These are phyloP conservation scores for Teleopsis dalmanni DNA, from an alignment of 1,140 invertebrate species.

Conservation along the genomic window DNA sequence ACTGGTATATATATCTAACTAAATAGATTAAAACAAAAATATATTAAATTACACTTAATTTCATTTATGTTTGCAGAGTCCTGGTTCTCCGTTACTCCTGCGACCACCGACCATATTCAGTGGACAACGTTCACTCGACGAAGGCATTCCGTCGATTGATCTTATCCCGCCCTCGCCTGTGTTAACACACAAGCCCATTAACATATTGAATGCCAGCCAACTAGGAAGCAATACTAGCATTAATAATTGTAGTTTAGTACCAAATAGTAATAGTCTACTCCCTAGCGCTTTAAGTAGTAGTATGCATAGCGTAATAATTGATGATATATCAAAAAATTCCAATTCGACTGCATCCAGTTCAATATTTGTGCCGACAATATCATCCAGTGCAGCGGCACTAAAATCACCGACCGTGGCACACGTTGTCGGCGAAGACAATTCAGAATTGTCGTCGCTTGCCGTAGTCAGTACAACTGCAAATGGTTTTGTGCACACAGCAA, in stretches of 20 bases:
- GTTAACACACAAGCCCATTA: slow-evolving; percentile 34
- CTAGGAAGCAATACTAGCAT: slow-evolving; percentile 19
- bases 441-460: background rate
- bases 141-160: slow-evolving; percentile 41
- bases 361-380: slow-evolving; percentile 38
- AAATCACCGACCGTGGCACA: background rate
- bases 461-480: slow-evolving; percentile 1
- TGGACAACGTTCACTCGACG: slow-evolving; percentile 33
- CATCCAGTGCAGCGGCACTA: slow-evolving; percentile 20
- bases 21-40: background rate
- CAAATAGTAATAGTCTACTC: slow-evolving; percentile 7
- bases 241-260: slow-evolving; percentile 8
- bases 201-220: slow-evolving; percentile 39
- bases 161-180: slow-evolving; percentile 40
- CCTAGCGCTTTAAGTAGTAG: slow-evolving; percentile 10
- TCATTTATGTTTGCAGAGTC: slow-evolving; percentile 7
- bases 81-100: slow-evolving; percentile 30
- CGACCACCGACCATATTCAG: slow-evolving; percentile 39
- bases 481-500: background rate
- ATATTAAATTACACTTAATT: background rate
- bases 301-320: slow-evolving; percentile 29
- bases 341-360: slow-evolving; percentile 27
- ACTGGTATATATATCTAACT: no score
- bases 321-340: slow-evolving; percentile 37
- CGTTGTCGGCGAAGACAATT: background rate